Percentiles rank a stretch among this genome's conserved stretches.
Evolutionary conservation across 2,797 vertebrate species (phyloP).

Genomic region (Enteromius unitaeniatus): DNA sequence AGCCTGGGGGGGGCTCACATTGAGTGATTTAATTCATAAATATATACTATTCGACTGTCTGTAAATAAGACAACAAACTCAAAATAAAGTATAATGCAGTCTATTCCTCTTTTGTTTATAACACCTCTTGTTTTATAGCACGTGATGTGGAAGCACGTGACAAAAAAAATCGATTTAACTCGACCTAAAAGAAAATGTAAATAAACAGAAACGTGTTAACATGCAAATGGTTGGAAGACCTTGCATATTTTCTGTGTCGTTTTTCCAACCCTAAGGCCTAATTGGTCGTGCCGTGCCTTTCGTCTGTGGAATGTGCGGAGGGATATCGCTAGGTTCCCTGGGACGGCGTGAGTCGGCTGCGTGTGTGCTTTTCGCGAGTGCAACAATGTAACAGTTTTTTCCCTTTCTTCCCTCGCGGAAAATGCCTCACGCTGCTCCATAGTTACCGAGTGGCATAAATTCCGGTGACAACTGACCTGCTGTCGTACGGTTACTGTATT

Average conservation of each 20-base stretch:
- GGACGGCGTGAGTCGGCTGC: constrained; percentile 58
- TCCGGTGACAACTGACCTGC: constrained; percentile 53
- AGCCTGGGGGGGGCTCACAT: not conserved
- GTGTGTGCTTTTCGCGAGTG: constrained; percentile 78
- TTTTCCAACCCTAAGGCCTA: constrained; percentile 70
- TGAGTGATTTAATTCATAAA: not conserved
- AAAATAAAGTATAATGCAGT: not conserved
- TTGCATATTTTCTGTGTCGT: constrained; percentile 39
- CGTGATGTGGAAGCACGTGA: not conserved
- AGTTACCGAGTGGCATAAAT: constrained; percentile 59
- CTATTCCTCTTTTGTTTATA: constrained; percentile 1
- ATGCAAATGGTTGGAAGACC: not conserved
- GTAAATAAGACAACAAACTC: not conserved
- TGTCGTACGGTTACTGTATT: constrained; percentile 45
- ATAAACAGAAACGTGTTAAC: not conserved
- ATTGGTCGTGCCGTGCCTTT: constrained; percentile 78
- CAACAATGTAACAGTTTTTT: constrained; percentile 77
- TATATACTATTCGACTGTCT: not conserved
- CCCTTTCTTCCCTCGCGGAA: constrained; percentile 55
- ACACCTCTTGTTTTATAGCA: not conserved
- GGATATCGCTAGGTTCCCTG: constrained; percentile 67
- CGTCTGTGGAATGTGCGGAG: constrained; percentile 89
- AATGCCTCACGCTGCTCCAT: constrained; percentile 56
- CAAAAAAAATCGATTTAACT: not conserved
- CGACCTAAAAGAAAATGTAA: not conserved